Conservation (phyloP, 2,113 vertebrate genomes). For the Prochilodus magdalenae region DNA sequence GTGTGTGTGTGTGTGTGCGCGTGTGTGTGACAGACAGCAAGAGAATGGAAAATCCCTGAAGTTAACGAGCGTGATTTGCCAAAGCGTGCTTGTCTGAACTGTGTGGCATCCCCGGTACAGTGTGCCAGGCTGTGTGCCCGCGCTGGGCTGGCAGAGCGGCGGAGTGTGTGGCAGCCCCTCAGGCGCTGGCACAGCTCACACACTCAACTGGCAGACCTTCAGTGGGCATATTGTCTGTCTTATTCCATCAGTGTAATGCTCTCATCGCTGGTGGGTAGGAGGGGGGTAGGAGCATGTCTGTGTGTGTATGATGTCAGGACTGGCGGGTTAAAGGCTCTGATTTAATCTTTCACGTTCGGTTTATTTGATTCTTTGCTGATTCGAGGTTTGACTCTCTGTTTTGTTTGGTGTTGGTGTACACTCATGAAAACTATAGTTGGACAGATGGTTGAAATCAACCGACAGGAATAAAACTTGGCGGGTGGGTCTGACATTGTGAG, state of each 20-base stretch:
- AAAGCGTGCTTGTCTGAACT: slow-evolving; percentile 31
- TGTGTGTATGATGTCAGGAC: neutral
- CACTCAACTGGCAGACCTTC: slow-evolving; percentile 45
- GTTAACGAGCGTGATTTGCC: slow-evolving; percentile 47
- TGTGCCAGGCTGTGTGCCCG: slow-evolving; percentile 46
- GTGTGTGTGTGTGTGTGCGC: slow-evolving; percentile 29
- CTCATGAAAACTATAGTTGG: no score
- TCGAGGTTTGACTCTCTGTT: no score
- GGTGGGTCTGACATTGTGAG: no score
- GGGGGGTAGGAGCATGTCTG: neutral
- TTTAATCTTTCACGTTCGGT: neutral
- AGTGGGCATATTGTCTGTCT: slow-evolving; percentile 56
- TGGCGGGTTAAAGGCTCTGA: neutral
- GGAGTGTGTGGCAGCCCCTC: slow-evolving; percentile 44
- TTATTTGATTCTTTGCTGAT: neutral
- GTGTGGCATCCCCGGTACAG: neutral
- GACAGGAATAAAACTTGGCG: no score
- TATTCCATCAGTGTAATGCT: slow-evolving; percentile 57
- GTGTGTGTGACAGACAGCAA: slow-evolving; percentile 24
- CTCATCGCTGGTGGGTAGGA: slow-evolving; percentile 30
- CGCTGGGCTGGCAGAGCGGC: slow-evolving; percentile 51
- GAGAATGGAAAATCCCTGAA: slow-evolving; percentile 48
- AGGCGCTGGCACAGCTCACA: slow-evolving; percentile 48
- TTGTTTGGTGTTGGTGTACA: no score
- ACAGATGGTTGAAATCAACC: no score